Base-by-base conservation (phyloP, 30 jellyfish, hydroid and myxozoan species). In the Haliclystus octoradiatus region DNA sequence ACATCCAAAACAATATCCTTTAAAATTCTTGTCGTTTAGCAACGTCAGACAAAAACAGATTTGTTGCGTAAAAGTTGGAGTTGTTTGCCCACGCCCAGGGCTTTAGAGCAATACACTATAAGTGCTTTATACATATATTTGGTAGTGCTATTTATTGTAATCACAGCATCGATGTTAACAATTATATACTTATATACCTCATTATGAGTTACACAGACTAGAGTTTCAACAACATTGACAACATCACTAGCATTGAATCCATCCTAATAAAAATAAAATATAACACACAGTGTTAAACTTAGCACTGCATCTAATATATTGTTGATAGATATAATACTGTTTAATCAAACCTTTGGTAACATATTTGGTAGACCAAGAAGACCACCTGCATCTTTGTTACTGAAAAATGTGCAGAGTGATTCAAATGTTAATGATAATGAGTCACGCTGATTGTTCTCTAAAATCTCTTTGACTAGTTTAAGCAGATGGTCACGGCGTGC, bases 371-470 rank as follows among this genome's bases (percentile, higher is more conserved):
- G 51, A 5, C 95, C 95, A 9, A 84, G 84, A 30, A 84, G 74
- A 9, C 95, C 95, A 66, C 93, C 73, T 34, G 95, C 93, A 84
- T 84, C 95, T 50, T 85, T 69, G 51, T 76, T 84, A 73, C 95
- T 84, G 62, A 84, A 84, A 52, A 84, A 84, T 33, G 89, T 68
- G 40, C 95, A 84, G 23, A 84, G 57, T 4, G 95, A 84, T 50
- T 77, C 95, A 63, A 84, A 84, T 0, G 95, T 84, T 75, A 73
- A 84, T 2, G 88, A 73, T 26, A 84, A 79, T 0, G 95, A 84
- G n/a, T 73, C 83, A 3, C 93, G 89, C 35, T 77, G 77, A 50
- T 78, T 78, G 62, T 84, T 88, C 60, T 71, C 95, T 93, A 84
- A 76, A 12, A 84, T 93, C 64, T 84, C 83, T 49, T 84, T 93